Evolutionary conservation across 2,113 vertebrate genomes (phyloP).

Genomic region (Rhineura floridana): DNA sequence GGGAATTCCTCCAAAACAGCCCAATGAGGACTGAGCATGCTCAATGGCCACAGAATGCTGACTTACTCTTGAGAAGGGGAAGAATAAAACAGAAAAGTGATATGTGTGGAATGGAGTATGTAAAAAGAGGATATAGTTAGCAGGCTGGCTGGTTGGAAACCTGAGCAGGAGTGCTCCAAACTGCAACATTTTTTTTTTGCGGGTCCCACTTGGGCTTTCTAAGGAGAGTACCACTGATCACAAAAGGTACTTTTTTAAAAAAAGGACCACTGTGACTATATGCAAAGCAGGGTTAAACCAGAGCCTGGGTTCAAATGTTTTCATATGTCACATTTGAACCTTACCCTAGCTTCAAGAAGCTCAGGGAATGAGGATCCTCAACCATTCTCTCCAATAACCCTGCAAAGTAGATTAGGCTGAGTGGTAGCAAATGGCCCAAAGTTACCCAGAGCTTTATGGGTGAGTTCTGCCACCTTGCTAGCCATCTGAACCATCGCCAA

Average conservation of each 20-base stretch:
- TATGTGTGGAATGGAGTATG: too few species aligned
- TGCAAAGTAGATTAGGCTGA: neutral
- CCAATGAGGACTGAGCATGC: neutral
- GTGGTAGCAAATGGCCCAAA: neutral
- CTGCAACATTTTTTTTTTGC: neutral
- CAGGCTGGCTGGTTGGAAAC: neutral
- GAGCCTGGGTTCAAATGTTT: neutral
- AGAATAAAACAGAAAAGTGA: too few species aligned
- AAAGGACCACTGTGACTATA: neutral
- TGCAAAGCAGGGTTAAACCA: too few species aligned
- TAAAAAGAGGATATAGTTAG: too few species aligned
- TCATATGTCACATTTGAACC: neutral
- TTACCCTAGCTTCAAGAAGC: neutral
- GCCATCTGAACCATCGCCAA: neutral
- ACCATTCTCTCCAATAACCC: neutral
- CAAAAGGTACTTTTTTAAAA: neutral
- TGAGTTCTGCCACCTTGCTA: neutral
- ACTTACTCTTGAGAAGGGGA: too few species aligned
- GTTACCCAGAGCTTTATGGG: neutral
- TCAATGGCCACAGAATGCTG: too few species aligned
- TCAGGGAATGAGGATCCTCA: neutral
- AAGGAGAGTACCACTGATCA: neutral
- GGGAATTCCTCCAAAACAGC: neutral
- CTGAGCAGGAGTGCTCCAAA: neutral
- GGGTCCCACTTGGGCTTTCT: neutral